Evolutionary conservation across 2,888 invertebrate species (phyloP).

Genomic region (Tipula confusa): DNA sequence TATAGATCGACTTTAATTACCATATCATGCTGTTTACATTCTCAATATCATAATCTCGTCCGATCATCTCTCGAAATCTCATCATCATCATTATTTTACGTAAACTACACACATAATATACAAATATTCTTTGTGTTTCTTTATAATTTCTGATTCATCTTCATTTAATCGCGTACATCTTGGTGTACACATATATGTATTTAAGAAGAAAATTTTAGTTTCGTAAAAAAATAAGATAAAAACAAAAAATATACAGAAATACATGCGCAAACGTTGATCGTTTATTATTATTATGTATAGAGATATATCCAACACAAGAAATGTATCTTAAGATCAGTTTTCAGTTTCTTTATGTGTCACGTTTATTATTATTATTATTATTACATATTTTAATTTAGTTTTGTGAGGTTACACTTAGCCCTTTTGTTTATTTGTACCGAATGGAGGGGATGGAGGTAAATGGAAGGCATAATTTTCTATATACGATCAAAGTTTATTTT

Average conservation of each 20-base stretch:
- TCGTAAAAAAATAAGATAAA: conserved; percentile 16
- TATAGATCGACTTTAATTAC: conserved; percentile 3
- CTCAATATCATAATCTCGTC: conserved; percentile 3
- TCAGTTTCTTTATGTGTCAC: conserved; percentile 13
- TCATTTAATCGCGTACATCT: neutral
- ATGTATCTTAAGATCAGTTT: conserved; percentile 20
- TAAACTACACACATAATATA: neutral
- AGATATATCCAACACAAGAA: neutral
- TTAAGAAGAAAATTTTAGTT: neutral
- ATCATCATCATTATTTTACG: conserved; percentile 3
- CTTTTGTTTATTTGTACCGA: neutral
- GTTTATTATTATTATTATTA: too few relatives aligned
- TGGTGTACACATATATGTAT: neutral
- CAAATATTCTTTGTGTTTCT: neutral
- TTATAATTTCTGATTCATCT: conserved; percentile 16
- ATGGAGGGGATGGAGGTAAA: neutral
- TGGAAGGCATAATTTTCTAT: neutral
- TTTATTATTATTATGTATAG: neutral
- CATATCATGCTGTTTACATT: conserved; percentile 20
- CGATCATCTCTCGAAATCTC: neutral
- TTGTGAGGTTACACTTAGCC: neutral
- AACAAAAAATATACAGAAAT: neutral
- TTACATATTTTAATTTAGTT: neutral
- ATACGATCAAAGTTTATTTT: neutral
- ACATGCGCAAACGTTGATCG: neutral